phyloP scores from a whole-genome alignment of 2,888 invertebrate species.

The Achlya flavicornis region DNA sequence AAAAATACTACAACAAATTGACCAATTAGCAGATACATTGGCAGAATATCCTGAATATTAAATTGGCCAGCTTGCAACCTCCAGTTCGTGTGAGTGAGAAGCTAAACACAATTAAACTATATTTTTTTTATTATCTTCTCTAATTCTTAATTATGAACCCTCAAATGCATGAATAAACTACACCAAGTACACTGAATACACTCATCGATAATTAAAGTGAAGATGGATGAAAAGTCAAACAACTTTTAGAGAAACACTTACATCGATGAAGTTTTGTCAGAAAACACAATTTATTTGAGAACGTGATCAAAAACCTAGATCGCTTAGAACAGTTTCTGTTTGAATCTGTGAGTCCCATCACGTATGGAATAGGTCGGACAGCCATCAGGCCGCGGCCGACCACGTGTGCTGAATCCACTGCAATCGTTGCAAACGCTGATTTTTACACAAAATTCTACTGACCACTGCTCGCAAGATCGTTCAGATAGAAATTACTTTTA shows the following conservation, averaged over 20 bases:
- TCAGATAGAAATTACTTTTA: not conserved
- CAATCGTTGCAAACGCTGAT: conserved; percentile 43
- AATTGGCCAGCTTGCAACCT: too few relatives aligned
- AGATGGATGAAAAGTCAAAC: conserved; percentile 29
- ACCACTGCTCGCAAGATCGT: conserved; percentile 15
- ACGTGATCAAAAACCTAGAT: conserved; percentile 54
- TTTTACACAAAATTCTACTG: conserved; percentile 33
- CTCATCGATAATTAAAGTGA: not conserved
- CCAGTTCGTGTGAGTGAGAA: too few relatives aligned
- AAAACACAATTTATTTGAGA: conserved; percentile 54
- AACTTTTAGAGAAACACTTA: conserved; percentile 36
- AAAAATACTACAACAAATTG: too few relatives aligned
- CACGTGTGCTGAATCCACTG: conserved; percentile 57
- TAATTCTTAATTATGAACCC: too few relatives aligned
- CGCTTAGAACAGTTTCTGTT: conserved; percentile 31
- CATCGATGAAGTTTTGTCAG: conserved; percentile 43
- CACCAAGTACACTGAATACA: not conserved
- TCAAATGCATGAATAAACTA: not conserved
- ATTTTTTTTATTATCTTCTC: too few relatives aligned
- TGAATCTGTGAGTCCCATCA: conserved; percentile 52
- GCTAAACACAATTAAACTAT: too few relatives aligned
- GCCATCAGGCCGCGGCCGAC: conserved; percentile 40
- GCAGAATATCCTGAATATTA: too few relatives aligned
- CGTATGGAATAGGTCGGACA: conserved; percentile 58
- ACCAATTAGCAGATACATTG: too few relatives aligned